Evolutionary conservation across 2,113 vertebrate genomes (phyloP).

Genomic region (Antigone vipio): DNA sequence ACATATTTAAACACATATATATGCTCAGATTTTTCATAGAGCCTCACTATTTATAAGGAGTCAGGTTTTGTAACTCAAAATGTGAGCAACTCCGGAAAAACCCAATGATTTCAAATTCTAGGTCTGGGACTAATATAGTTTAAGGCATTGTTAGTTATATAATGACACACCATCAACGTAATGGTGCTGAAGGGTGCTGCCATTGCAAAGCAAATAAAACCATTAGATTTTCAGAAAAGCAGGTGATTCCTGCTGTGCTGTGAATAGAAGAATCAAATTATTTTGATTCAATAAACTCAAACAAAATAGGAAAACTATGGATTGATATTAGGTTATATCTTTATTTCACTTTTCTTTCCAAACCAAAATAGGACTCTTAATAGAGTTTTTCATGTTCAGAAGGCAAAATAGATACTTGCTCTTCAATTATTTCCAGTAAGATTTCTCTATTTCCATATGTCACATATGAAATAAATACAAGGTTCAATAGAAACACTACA

Average conservation of each 20-base stretch:
- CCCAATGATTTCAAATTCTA: background rate
- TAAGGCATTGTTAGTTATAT: background rate
- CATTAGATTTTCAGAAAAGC: background rate
- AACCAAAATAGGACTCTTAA: background rate
- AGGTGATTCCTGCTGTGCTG: background rate
- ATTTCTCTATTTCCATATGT: background rate
- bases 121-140: background rate
- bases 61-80: background rate
- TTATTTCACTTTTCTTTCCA: background rate
- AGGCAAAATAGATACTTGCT: background rate
- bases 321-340: background rate
- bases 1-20: background rate
- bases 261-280: background rate
- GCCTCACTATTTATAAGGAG: background rate
- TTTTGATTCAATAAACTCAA: background rate
- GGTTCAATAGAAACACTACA: background rate
- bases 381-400: background rate
- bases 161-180: background rate
- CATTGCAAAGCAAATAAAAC: slow-evolving; percentile 4
- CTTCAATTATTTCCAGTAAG: background rate
- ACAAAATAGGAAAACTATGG: background rate
- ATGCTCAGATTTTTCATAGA: background rate
- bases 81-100: background rate
- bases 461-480: background rate
- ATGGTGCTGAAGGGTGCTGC: background rate